A percentile compares a stretch with the other conserved stretches of the same genome.
These are phyloP conservation scores for Myotis pilosus DNA, from an alignment of 2,797 vertebrate species.

Conservation along the genomic window DNA sequence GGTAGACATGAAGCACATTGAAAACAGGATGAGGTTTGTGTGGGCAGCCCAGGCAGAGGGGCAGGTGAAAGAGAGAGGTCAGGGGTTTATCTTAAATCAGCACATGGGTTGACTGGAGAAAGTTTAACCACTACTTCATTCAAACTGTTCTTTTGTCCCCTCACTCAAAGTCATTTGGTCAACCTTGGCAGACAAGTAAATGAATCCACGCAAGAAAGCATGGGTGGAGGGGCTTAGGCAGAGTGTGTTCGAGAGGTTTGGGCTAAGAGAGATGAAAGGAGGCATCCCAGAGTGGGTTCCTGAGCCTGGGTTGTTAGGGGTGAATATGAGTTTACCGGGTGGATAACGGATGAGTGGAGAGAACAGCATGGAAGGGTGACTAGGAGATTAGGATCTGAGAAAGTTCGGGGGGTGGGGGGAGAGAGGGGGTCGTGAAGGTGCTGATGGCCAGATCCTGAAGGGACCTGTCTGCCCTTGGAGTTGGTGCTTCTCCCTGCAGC, in stretches of 20 bases:
- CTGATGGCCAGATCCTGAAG: not conserved
- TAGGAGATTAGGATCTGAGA: not conserved
- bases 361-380: not conserved
- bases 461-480: not conserved
- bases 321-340: not conserved
- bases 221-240: not conserved
- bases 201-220: not conserved
- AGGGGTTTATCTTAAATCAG: not conserved
- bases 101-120: not conserved
- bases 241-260: not conserved
- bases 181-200: not conserved
- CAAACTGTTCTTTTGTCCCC: not conserved
- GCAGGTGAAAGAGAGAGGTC: not conserved
- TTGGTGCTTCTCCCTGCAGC: not conserved
- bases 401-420: not conserved
- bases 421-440: not conserved
- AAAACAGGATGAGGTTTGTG: not conserved
- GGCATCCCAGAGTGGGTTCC: not conserved
- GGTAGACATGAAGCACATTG: not conserved
- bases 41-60: too few relatives aligned
- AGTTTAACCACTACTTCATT: not conserved
- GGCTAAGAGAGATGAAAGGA: not conserved
- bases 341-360: not conserved
- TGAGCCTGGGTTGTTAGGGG: not conserved
- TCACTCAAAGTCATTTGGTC: not conserved